Percentiles rank a stretch among this genome's conserved stretches.
phyloP scores from a whole-genome alignment of 2,888 invertebrate genomes.

The Phlogophora meticulosa region DNA sequence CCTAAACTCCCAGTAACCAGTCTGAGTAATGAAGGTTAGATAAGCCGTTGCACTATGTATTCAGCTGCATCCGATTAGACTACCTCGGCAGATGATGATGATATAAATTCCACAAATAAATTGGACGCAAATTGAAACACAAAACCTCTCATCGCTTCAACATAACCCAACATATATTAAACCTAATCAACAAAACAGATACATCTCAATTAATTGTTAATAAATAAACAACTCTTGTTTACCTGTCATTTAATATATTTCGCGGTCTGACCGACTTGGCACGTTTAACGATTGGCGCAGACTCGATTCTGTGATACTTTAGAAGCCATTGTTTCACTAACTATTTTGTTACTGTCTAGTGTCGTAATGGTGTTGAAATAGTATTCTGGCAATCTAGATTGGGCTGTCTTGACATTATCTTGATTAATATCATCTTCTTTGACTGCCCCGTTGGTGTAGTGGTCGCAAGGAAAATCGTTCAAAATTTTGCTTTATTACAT shows the following conservation, averaged over 20 bases:
- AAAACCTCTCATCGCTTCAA: not conserved
- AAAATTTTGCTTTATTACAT: too few species aligned
- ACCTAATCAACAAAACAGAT: conserved; percentile 19
- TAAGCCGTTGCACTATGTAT: too few species aligned
- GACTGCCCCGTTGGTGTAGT: too few species aligned
- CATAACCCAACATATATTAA: conserved; percentile 7
- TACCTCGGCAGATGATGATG: too few species aligned
- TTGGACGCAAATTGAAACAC: not conserved
- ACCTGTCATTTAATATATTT: conserved; percentile 56
- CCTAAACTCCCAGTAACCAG: too few species aligned
- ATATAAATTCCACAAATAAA: not conserved
- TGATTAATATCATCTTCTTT: not conserved
- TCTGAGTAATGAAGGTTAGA: too few species aligned
- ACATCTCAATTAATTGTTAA: conserved; percentile 47
- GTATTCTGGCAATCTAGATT: conserved; percentile 20
- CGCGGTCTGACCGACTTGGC: conserved; percentile 64
- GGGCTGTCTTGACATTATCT: conserved; percentile 9
- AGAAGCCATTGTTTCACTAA: conserved; percentile 63
- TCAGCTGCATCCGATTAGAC: too few species aligned
- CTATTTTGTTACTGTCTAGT: conserved; percentile 18
- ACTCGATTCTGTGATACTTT: conserved; percentile 49
- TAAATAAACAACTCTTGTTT: conserved; percentile 54
- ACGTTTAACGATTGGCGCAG: conserved; percentile 53
- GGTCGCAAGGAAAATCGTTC: too few species aligned
- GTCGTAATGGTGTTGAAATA: conserved; percentile 33